Evolutionary conservation across 2,797 vertebrate species (phyloP).

Genomic region (Parambassis ranga): DNA sequence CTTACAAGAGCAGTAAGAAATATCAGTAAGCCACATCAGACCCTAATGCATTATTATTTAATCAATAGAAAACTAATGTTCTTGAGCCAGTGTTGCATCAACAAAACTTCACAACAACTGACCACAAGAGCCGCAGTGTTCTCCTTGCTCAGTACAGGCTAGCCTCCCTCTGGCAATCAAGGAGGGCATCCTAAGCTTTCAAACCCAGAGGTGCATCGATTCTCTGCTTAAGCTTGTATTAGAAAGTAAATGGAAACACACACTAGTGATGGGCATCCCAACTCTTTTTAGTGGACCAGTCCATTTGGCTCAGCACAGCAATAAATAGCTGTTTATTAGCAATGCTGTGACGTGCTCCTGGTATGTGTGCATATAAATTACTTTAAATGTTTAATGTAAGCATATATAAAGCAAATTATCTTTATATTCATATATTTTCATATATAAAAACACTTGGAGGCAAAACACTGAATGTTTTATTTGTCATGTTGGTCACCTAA

Average conservation of each 20-base stretch:
- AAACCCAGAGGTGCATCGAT: conserved; percentile 12
- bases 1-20: not conserved
- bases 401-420: no score
- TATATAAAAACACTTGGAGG: no score
- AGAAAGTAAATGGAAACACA: conserved; percentile 22
- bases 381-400: no score
- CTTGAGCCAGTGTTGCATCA: conserved; percentile 4
- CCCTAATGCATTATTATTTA: not conserved
- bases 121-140: conserved; percentile 6
- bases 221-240: conserved; percentile 15
- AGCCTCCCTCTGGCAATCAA: conserved; percentile 25
- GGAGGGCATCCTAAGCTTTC: conserved; percentile 21
- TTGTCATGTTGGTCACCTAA: no score
- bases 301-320: no score
- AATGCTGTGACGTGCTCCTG: no score
- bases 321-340: no score
- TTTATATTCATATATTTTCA: no score
- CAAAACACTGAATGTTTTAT: no score
- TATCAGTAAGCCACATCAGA: not conserved
- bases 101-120: conserved; percentile 1
- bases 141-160: conserved; percentile 19
- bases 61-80: not conserved
- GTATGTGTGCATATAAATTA: no score
- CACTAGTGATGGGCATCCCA: no score
- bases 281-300: no score